Evolutionary conservation across 2,888 invertebrate species (phyloP).

Genomic region (Ptychoptera albimana): DNA sequence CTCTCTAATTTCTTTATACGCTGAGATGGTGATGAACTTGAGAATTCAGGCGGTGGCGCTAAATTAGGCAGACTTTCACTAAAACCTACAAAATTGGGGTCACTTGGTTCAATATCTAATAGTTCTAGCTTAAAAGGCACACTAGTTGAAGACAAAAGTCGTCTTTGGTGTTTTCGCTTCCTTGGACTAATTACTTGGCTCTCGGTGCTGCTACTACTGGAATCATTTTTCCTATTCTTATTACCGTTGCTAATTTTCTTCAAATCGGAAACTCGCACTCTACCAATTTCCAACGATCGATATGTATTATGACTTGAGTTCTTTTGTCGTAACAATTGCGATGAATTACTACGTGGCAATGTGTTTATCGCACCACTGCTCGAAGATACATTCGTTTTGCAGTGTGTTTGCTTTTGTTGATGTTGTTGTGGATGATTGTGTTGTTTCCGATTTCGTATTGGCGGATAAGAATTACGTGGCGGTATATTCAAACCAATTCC

Average conservation of each 20-base stretch:
- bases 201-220: conserved; percentile 31
- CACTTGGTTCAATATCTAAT: conserved; percentile 15
- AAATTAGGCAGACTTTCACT: conserved; percentile 60
- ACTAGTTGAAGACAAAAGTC: conserved; percentile 37
- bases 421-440: conserved; percentile 11
- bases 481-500: conserved; percentile 36
- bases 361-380: conserved; percentile 32
- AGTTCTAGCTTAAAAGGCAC: conserved; percentile 48
- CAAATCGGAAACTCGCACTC: conserved; percentile 27
- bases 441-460: conserved; percentile 39
- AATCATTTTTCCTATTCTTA: conserved; percentile 19
- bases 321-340: conserved; percentile 37
- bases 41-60: conserved; percentile 44
- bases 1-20: conserved; percentile 24
- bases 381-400: conserved; percentile 31
- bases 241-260: conserved; percentile 22
- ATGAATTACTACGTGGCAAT: conserved; percentile 45
- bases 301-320: conserved; percentile 19
- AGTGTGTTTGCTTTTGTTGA: conserved; percentile 1
- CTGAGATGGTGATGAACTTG: conserved; percentile 34
- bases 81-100: conserved; percentile 26
- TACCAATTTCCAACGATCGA: conserved; percentile 27
- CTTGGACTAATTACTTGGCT: conserved; percentile 39
- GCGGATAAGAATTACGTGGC: conserved; percentile 45
- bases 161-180: conserved; percentile 17